Evolutionary conservation across 2,797 vertebrate species (phyloP), one percentile per base, ranked within the genome.

Genomic region (Arrhamphus sclerolepis): DNA sequence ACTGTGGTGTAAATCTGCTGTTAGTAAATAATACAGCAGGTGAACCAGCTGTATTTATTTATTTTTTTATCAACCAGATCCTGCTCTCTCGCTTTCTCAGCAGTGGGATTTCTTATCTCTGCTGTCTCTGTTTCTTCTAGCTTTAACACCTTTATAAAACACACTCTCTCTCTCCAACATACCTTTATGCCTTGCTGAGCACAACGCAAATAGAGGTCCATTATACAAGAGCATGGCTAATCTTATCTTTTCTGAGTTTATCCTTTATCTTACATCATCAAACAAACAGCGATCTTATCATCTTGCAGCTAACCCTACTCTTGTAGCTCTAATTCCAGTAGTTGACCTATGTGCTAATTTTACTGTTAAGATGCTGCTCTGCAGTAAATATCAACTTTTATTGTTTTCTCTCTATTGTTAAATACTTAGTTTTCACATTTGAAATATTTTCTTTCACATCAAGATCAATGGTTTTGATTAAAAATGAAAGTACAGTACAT

Each of bases 201-300:
- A 51, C 18, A 42, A n/a, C 39, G 31, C 13, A 50, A 53, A 46
- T 19, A 18, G 0, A 34, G 20, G n/a, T 42, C n/a, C 14, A 7
- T 64, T 56, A n/a, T 55, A 9, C 34, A 10, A 31, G 11, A 42
- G 26, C 21, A 29, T 26, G 16, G 14, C 28, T 29, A 63, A 82
- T 69, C 48, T 74, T 65, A 75, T 80, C 61, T 52, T 3, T 20
- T 4, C 24, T 52, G 24, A 10, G 24, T 11, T 68, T 59, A 68
- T 56, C 40, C 29, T 11, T 68, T 59, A 68, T 56, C 40, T 40
- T 48, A 42, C 49, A 62, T 17, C 38, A 48, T 75, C 59, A 40
- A 44, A 58, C 48, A 47, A 61, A 46, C 47, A 26, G 18, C 49
- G 24, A 58, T 71, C 34, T 74, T 75, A 78, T 75, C 63, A 72